Evolutionary conservation across 30 jellyfish, hydroid and myxozoan genomes (phyloP).

Genomic region (Nemopilema nomurai): DNA sequence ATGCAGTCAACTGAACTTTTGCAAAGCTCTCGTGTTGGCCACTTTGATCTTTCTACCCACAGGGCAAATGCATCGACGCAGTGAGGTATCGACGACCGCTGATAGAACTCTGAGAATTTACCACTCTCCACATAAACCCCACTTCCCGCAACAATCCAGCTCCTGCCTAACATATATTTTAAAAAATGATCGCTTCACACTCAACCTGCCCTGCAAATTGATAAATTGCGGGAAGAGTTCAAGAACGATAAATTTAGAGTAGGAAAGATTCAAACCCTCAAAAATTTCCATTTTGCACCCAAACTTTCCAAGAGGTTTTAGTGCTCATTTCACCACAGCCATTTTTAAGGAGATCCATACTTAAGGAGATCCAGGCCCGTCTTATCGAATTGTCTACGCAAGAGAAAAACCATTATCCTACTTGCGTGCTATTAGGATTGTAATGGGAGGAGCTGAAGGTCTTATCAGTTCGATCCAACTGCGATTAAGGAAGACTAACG

Average conservation of each 20-base stretch:
- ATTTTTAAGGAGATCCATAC: not conserved
- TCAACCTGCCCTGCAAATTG: too few species aligned
- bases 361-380: slow-evolving; percentile 10
- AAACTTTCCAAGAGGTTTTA: not conserved
- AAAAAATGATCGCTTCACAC: too few species aligned
- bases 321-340: not conserved
- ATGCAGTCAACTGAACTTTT: too few species aligned
- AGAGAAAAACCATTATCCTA: slow-evolving; percentile 42
- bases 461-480: slow-evolving; percentile 58
- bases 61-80: not conserved
- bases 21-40: too few species aligned
- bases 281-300: not conserved
- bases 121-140: not conserved
- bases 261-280: not conserved
- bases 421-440: slow-evolving; percentile 54
- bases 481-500: slow-evolving; percentile 43
- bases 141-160: not conserved
- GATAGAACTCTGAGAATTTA: not conserved
- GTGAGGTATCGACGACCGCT: not conserved
- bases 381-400: slow-evolving; percentile 18
- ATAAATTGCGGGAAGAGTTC: too few species aligned
- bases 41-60: not conserved
- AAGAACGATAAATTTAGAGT: not conserved
- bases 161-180: too few species aligned
- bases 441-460: slow-evolving; percentile 54